Evolutionary conservation across 2,113 vertebrate species (phyloP).

Genomic region (Andinoacara biseriatus): DNA sequence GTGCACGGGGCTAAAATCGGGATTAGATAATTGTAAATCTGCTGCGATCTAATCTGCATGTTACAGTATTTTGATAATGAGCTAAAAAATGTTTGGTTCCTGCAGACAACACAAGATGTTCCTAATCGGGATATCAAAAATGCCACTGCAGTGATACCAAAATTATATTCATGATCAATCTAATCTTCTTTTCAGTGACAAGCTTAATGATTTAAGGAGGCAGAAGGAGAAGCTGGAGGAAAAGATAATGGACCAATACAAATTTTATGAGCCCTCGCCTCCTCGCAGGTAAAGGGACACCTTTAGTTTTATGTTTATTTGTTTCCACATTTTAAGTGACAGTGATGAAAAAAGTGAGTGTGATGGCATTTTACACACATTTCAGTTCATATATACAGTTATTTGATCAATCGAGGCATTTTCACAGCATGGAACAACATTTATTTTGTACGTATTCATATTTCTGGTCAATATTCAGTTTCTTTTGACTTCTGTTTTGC

Average conservation of each 20-base stretch:
- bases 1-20: neutral
- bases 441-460: neutral
- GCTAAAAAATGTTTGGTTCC: neutral
- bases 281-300: conserved; percentile 86
- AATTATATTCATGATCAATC: neutral
- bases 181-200: conserved; percentile 84
- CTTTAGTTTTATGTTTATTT: neutral
- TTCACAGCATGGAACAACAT: neutral
- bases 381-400: neutral
- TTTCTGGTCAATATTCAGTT: neutral
- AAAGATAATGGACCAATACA: conserved; percentile 99
- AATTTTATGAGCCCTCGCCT: conserved; percentile 96
- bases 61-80: neutral
- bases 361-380: neutral
- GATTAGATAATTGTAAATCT: neutral
- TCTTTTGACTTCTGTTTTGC: no score
- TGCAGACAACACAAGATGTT: neutral
- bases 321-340: neutral
- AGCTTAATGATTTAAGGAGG: conserved; percentile 93
- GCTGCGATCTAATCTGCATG: neutral
- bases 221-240: conserved; percentile 99
- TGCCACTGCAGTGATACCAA: neutral
- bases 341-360: neutral
- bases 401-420: neutral
- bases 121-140: neutral